Conservation (phyloP, 1,140 invertebrate genomes). For the Hycleus phaleratus region DNA sequence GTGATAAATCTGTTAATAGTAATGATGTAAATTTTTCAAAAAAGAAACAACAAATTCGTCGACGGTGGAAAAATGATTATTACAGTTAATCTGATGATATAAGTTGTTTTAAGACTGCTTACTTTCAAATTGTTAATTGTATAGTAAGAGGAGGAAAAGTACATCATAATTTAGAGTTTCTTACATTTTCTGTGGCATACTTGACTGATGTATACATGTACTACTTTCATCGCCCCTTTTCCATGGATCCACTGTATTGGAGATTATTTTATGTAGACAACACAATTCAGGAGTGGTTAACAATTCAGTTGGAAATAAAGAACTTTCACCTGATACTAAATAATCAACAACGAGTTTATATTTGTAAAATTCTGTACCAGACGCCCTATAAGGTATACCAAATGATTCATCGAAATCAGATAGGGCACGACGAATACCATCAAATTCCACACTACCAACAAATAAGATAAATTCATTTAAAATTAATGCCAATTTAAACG, state of each 20-base stretch:
- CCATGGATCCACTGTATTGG: slow-evolving; percentile 48
- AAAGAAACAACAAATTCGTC: too few species aligned
- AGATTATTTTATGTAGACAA: slow-evolving; percentile 51
- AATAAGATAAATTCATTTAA: too few species aligned
- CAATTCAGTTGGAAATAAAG: slow-evolving; percentile 41
- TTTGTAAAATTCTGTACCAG: slow-evolving; percentile 51
- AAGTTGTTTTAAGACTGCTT: too few species aligned
- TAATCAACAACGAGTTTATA: slow-evolving; percentile 51
- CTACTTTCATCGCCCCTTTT: slow-evolving; percentile 44
- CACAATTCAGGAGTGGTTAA: slow-evolving; percentile 48
- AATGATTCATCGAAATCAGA: slow-evolving; percentile 42
- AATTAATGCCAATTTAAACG: too few species aligned
- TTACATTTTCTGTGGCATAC: neutral
- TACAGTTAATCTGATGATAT: too few species aligned
- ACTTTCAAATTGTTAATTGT: too few species aligned
- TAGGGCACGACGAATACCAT: slow-evolving; percentile 50
- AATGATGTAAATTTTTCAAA: too few species aligned
- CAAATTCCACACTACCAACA: slow-evolving; percentile 49
- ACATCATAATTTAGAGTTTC: neutral
- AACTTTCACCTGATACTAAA: slow-evolving; percentile 47
- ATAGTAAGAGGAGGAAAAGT: too few species aligned
- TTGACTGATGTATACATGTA: neutral
- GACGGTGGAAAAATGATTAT: too few species aligned
- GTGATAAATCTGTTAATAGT: too few species aligned
- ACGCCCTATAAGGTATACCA: slow-evolving; percentile 50